Percentiles rank a stretch among this genome's conserved stretches.
These are phyloP conservation scores for Chanos chanos DNA, from an alignment of 2,797 vertebrate species.

Conservation along the genomic window DNA sequence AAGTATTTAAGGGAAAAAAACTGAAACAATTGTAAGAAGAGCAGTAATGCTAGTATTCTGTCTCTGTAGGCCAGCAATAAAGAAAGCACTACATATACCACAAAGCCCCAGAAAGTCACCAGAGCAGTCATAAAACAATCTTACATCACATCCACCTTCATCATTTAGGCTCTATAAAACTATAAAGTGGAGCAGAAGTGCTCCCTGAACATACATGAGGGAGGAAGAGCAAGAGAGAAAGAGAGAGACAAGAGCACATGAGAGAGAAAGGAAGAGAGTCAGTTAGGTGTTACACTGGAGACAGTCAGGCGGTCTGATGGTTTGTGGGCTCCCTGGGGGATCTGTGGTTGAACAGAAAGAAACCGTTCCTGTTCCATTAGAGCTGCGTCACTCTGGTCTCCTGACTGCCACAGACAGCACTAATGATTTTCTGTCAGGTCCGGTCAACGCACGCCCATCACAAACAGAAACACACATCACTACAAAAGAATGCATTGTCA, in stretches of 20 bases:
- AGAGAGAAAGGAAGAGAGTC: neutral
- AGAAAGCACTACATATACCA: neutral
- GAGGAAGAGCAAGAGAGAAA: neutral
- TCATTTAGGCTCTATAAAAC: neutral
- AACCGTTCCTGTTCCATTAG: conserved; percentile 38
- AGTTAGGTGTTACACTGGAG: neutral
- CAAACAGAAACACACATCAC: neutral
- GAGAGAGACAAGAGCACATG: neutral
- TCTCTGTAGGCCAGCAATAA: no score
- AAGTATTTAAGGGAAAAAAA: no score
- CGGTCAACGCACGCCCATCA: conserved; percentile 13
- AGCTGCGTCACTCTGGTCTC: conserved; percentile 23
- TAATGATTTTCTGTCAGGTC: conserved; percentile 39
- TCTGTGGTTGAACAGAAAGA: conserved; percentile 18
- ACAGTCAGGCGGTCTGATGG: conserved; percentile 16
- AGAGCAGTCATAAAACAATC: neutral
- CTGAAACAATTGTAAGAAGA: no score
- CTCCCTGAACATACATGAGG: neutral
- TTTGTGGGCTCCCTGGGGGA: neutral
- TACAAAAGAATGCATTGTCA: conserved; percentile 7
- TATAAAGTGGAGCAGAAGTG: no score
- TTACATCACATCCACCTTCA: neutral
- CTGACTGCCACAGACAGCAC: conserved; percentile 12
- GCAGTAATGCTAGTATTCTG: no score
- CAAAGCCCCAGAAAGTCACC: neutral